Evolutionary conservation across 2,113 vertebrate species (phyloP), one percentile per base, ranked within the genome.

Genomic region (Gopherus flavomarginatus): DNA sequence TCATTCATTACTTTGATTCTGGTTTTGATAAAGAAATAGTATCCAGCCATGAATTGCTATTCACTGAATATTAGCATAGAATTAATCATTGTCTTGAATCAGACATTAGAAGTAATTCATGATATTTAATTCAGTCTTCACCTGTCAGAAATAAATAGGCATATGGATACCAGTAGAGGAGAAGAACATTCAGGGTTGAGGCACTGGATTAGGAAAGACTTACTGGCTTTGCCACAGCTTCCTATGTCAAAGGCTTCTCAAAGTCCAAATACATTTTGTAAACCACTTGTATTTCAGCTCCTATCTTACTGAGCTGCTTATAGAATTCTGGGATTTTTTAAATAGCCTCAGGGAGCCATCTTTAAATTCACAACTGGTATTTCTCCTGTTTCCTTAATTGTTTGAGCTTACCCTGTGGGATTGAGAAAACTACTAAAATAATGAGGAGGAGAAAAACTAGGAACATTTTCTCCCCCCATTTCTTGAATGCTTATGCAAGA

Each of bases 1-100:
- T 65, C 65, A 83, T 87, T 95, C 82, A 83, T 91, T 95, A 91
- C 53, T 96, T 26, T 82, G 31, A 82, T 90, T 91, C 78, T 89
- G 92, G 82, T 83, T 9, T 78, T n/a, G 42, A 52, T 56, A 21
- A 72, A 8, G 90, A 26, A 59, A 77, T 81, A 21, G 59, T 50
- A 52, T 78, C 50, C 81, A 44, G 26, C 42, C 42, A 52, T 93
- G 47, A 82, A 86, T 59, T 85, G 3, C 5, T 42, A 93, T 94
- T 94, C 77, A 44, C 62, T 93, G 5, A 79, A 47, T 35, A 53
- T 50, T 35, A 49, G 89, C 89, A 87, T 50, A 75, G 44, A 84
- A 65, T 44, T 91, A 59, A 79, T 91, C 29, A 5, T 88, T 86
- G 19, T 35, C 80, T 69, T 80, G 6, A 81, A 84, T 89, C 65